Base-by-base conservation (phyloP, 2,888 invertebrate genomes). In the Sinohyriopsis cumingii region DNA sequence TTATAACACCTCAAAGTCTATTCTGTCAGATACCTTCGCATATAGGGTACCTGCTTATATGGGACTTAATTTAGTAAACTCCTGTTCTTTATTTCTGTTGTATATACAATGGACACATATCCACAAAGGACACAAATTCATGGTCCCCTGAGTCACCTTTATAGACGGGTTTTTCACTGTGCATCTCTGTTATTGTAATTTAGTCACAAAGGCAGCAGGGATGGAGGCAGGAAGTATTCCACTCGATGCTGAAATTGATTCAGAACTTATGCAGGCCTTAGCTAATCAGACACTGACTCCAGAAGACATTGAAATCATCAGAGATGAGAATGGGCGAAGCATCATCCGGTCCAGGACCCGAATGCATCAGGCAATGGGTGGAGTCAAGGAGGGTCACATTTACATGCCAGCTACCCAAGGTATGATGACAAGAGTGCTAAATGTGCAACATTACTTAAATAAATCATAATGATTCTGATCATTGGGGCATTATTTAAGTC, bases 231-330 rank as follows among this genome's bases (percentile, higher is more conserved):
- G 74, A 15, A 75, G 79, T 1, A 72, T 86, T 7, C 82, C 83
- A 9, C 75, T 72, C 24, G 84, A 86, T 62, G 83, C 85, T 1
- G 86, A 86, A 62, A 82, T 88, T 62, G 85, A 86, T 63, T 83
- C 80, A 19, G 85, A 84, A 57, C 69, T 88, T 53, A 71, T 88
- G 67, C 82, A 87, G 45, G 84, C 85, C 3, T 75, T 88, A 55
- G 80, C 82, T 28, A 83, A 77, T 55, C 75, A 85, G 55, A 73
- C 74, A 9, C 72, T 88, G 28, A 73, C 78, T 4, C 85, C 87
- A 0, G 86, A 85, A 7, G 87, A 88, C 68, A 80, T 88, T 5
- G 85, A 86, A 69, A 79, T 88, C n/a, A 79, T 84, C 19, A 72
- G 69, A 7, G 86, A 85, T 72, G 82, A 78, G 20, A 77, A 79